Conservation (phyloP, 2,113 vertebrate species). For the Eupsittula cactorum region DNA sequence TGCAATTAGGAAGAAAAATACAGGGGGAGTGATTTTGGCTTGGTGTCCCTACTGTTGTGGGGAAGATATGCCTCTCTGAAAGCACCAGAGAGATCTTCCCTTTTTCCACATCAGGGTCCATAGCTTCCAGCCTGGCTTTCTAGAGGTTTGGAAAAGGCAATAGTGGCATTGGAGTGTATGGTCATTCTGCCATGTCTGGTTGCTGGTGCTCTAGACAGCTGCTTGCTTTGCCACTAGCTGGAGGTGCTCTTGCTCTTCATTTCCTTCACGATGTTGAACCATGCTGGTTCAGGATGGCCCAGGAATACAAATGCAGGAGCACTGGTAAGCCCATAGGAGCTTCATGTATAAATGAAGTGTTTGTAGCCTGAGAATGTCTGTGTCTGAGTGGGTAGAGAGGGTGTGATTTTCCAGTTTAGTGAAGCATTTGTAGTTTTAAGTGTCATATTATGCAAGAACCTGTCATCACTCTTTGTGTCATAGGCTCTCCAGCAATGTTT, state of each 20-base stretch:
- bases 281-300: neutral
- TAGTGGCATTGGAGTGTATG: neutral
- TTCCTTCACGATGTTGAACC: neutral
- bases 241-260: neutral
- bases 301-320: neutral
- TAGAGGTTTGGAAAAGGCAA: neutral
- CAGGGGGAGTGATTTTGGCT: neutral
- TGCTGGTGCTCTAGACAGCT: neutral
- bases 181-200: neutral
- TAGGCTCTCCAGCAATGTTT: conserved; percentile 36
- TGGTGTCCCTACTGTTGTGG: neutral
- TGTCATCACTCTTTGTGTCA: conserved; percentile 55
- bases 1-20: neutral
- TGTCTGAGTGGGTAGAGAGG: neutral
- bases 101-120: neutral
- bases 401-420: conserved; percentile 32
- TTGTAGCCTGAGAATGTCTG: neutral
- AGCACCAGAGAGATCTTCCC: neutral
- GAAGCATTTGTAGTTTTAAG: conserved; percentile 34
- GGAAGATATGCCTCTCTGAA: neutral
- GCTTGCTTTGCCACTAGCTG: neutral
- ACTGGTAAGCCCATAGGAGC: neutral
- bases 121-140: neutral
- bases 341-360: neutral
- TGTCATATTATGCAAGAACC: conserved; percentile 40